A percentile compares a stretch with the other conserved stretches of the same genome.
These are phyloP conservation scores for Hirudo medicinalis DNA, from an alignment of 1,140 invertebrate species.

Conservation along the genomic window DNA sequence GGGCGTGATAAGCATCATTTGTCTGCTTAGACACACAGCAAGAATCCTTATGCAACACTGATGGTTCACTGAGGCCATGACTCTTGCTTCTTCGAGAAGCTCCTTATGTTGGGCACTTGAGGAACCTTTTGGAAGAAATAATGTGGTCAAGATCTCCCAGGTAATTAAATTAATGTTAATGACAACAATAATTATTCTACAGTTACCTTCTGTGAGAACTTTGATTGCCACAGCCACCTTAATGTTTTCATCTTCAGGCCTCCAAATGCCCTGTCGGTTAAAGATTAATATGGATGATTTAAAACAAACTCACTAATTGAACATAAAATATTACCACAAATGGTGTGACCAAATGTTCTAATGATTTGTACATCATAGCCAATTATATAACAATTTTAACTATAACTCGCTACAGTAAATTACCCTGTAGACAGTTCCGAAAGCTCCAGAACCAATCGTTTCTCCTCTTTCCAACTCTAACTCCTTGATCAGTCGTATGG, in stretches of 20 bases:
- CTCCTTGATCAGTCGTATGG: constrained; percentile 78
- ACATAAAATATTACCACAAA: too few relatives aligned
- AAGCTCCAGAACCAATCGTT: constrained; percentile 30
- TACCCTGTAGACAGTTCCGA: constrained; percentile 23
- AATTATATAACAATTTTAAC: too few relatives aligned
- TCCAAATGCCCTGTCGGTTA: constrained; percentile 66
- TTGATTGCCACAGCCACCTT: constrained; percentile 98
- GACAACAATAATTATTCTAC: too few relatives aligned
- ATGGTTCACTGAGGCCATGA: constrained; percentile 95
- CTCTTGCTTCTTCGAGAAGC: constrained; percentile 89
- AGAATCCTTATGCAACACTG: constrained; percentile 81
- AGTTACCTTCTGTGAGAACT: constrained; percentile 57
- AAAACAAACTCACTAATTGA: too few relatives aligned
- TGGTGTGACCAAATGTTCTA: too few relatives aligned
- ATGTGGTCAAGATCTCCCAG: too few relatives aligned
- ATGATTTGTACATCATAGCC: too few relatives aligned
- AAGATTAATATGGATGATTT: too few relatives aligned
- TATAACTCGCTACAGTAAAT: too few relatives aligned
- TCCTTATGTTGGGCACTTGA: constrained; percentile 66
- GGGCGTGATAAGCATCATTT: constrained; percentile 90
- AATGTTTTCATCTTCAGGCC: constrained; percentile 80
- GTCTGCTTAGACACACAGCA: constrained; percentile 92
- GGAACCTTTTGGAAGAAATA: constrained; percentile 49
- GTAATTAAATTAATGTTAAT: too few relatives aligned
- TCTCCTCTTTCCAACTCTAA: constrained; percentile 71